These are phyloP conservation scores for Empis stercorea DNA, from an alignment of 2,888 invertebrate genomes.

Conservation along the genomic window DNA sequence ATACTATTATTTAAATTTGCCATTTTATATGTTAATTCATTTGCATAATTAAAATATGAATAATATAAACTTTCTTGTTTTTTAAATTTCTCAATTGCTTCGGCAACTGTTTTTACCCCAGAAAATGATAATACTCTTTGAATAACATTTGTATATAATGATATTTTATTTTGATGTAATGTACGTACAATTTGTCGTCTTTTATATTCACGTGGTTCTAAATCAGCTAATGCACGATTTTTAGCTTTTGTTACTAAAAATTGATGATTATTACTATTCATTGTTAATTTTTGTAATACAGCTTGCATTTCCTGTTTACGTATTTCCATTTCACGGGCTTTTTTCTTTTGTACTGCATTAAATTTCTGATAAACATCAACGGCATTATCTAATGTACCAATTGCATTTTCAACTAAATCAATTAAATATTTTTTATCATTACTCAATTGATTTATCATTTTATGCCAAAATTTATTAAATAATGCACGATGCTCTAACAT, in stretches of 20 bases:
- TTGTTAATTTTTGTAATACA: constrained; percentile 26
- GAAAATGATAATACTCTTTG: constrained; percentile 14
- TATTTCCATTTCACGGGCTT: constrained; percentile 23
- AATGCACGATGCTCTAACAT: constrained; percentile 26
- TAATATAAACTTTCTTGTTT: constrained; percentile 33
- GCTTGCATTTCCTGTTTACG: constrained; percentile 29
- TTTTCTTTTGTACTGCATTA: constrained; percentile 23
- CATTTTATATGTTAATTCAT: constrained; percentile 32
- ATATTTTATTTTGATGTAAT: constrained; percentile 25
- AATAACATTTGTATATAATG: constrained; percentile 27
- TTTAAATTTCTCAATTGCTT: constrained; percentile 30
- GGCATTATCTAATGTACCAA: constrained; percentile 29
- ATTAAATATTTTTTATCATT: constrained; percentile 32
- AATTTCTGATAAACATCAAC: constrained; percentile 30
- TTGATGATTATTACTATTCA: constrained; percentile 23
- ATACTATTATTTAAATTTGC: constrained; percentile 27
- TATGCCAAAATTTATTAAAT: constrained; percentile 30
- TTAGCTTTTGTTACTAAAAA: constrained; percentile 27
- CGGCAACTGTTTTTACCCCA: constrained; percentile 18
- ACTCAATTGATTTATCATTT: constrained; percentile 28
- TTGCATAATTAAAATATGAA: constrained; percentile 34
- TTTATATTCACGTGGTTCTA: constrained; percentile 29
- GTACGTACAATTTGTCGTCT: constrained; percentile 27
- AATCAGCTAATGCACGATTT: constrained; percentile 21
- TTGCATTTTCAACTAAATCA: constrained; percentile 30